Evolutionary conservation across 2,797 vertebrate species (phyloP).

Genomic region (Onychomys torridus): DNA sequence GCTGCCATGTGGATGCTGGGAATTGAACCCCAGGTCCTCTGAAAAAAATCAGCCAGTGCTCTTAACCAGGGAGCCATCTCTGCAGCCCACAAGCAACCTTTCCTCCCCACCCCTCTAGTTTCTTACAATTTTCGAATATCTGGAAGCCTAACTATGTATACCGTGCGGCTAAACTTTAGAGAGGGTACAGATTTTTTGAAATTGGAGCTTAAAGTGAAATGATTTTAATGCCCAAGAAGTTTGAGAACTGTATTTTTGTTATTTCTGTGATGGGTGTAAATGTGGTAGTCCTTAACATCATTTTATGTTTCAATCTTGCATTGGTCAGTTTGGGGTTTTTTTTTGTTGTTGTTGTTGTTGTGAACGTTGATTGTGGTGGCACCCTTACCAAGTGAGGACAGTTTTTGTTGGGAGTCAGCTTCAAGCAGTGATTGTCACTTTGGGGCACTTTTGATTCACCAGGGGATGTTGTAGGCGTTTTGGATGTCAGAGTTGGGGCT

Average conservation of each 20-base stretch:
- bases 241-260: background rate
- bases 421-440: slow-evolving; percentile 36
- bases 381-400: background rate
- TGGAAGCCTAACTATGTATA: slow-evolving; percentile 17
- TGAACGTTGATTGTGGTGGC: background rate
- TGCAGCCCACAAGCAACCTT: background rate
- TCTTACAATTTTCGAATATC: slow-evolving; percentile 27
- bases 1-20: background rate
- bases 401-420: background rate
- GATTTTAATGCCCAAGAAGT: background rate
- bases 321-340: slow-evolving; percentile 25
- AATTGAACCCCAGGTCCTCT: background rate
- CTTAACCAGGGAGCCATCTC: background rate
- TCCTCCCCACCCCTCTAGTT: background rate
- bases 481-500: slow-evolving; percentile 1
- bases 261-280: slow-evolving; percentile 38
- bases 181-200: slow-evolving; percentile 24
- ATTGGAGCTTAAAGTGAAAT: slow-evolving; percentile 11
- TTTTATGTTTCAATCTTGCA: background rate
- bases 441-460: background rate
- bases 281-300: background rate
- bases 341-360: too few species aligned
- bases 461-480: slow-evolving; percentile 2
- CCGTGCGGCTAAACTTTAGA: slow-evolving; percentile 29
- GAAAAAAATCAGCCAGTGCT: background rate